Conservation (phyloP, 2,113 vertebrate species). For the Hiodon alosoides region DNA sequence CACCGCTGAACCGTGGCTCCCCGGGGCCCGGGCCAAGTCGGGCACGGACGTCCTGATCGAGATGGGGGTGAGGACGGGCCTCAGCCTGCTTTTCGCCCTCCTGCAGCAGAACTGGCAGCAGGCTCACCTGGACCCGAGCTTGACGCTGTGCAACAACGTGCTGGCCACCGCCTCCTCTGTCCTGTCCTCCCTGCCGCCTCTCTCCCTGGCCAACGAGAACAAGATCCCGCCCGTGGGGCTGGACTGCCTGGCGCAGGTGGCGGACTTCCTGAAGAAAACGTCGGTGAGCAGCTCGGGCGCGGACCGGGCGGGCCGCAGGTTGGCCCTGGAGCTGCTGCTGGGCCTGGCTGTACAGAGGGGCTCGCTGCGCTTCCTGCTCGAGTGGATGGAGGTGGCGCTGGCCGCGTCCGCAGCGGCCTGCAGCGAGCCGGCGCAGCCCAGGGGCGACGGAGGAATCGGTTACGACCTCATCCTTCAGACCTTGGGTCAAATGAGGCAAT, state of each 20-base stretch:
- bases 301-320: conserved; percentile 58
- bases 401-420: conserved; percentile 57
- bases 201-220: conserved; percentile 71
- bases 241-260: conserved; percentile 68
- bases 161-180: conserved; percentile 66
- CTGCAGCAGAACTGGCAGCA: conserved; percentile 71
- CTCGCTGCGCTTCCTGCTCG: conserved; percentile 67
- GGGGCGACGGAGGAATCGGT: conserved; percentile 47
- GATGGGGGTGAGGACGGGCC: conserved; percentile 71
- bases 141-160: conserved; percentile 68
- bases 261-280: conserved; percentile 68
- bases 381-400: conserved; percentile 73
- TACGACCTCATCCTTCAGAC: conserved; percentile 66
- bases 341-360: conserved; percentile 69
- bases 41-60: conserved; percentile 72
- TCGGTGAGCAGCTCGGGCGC: conserved; percentile 60
- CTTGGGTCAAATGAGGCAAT: conserved; percentile 69
- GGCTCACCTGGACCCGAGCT: conserved; percentile 53
- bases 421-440: conserved; percentile 39
- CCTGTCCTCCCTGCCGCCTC: conserved; percentile 64
- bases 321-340: conserved; percentile 66
- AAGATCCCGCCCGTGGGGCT: conserved; percentile 70
- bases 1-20: conserved; percentile 47
- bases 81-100: conserved; percentile 69
- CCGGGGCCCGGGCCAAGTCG: conserved; percentile 51